Percentiles rank a stretch among this genome's conserved stretches.
Evolutionary conservation across 1,140 invertebrate species (phyloP).

Genomic region (Temnothorax longispinosus): DNA sequence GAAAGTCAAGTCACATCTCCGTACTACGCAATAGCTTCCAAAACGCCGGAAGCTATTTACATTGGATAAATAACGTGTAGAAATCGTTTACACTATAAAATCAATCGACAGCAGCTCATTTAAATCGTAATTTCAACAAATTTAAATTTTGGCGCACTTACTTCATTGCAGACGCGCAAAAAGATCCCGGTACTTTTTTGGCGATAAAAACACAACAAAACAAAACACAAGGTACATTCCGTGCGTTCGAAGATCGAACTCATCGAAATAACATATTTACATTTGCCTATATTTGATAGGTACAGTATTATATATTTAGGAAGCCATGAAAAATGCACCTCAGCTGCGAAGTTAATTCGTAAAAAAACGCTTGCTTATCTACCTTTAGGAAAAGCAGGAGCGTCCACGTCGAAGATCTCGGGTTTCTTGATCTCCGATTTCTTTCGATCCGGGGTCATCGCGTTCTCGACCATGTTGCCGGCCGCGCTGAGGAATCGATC

Average conservation of each 20-base stretch:
- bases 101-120: background rate
- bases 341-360: background rate
- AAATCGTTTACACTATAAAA: background rate
- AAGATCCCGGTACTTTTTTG: background rate
- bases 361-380: constrained; percentile 37
- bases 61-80: background rate
- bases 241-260: background rate
- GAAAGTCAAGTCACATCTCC: constrained; percentile 3
- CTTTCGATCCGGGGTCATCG: constrained; percentile 54
- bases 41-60: background rate
- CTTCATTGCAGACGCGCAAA: too few relatives aligned
- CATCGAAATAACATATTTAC: background rate
- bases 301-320: background rate
- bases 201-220: background rate
- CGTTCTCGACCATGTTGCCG: constrained; percentile 74
- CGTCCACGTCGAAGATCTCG: constrained; percentile 73
- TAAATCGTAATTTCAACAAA: constrained; percentile 1
- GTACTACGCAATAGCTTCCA: background rate
- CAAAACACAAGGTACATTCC: background rate
- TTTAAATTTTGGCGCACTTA: background rate
- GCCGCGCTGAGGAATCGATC: background rate
- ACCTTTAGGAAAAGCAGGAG: constrained; percentile 64
- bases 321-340: background rate
- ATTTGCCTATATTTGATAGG: background rate
- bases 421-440: constrained; percentile 68